Evolutionary conservation across 2,888 invertebrate species (phyloP), one percentile per base, ranked within the genome.

Genomic region (Torymus tubicola): DNA sequence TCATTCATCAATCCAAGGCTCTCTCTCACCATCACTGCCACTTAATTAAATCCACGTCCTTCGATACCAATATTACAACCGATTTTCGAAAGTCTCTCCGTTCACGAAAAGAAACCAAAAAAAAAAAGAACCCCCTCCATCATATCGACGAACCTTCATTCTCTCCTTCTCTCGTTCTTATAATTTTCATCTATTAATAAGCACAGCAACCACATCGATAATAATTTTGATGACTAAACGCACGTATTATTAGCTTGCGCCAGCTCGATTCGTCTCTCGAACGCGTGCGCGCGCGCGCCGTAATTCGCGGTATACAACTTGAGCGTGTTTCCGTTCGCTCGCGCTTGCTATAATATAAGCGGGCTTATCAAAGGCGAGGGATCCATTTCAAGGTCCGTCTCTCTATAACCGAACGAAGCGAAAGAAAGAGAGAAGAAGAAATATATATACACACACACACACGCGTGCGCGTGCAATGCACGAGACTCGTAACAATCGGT

Each of bases 301-400:
- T 8, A 8, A 42, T 42, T 42, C 42, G 42, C 42, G 42, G 42
- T 42, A 42, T 42, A 42, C 42, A 42, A 42, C 42, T 8, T 42
- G 42, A 42, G 42, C 57, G 13, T 55, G 13, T 70, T 70, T 70
- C 70, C 70, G 70, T 10, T 67, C 53, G 18, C 21, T 12, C 18
- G 24, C 60, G 24, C 60, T 42, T 10, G 60, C 50, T 16, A 21
- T 21, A 21, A 21, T 21, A 21, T 21, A 21, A 5, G 0, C 67
- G 68, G 18, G 13, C 63, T 72, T 72, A 72, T 72, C 72, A 72
- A 18, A 61, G 61, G 16, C 61, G 53, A 42, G 42, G 55, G 64
- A 73, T 73, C 73, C 57, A 65, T 65, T 65, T 73, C 73, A 73
- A 73, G 74, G 65, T 52, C 24, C 14, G 16, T 64, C n/a, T 53